Evolutionary conservation across 2,797 vertebrate species (phyloP), one percentile per base, ranked within the genome.

Genomic region (Petrocephalus schoutedeni): DNA sequence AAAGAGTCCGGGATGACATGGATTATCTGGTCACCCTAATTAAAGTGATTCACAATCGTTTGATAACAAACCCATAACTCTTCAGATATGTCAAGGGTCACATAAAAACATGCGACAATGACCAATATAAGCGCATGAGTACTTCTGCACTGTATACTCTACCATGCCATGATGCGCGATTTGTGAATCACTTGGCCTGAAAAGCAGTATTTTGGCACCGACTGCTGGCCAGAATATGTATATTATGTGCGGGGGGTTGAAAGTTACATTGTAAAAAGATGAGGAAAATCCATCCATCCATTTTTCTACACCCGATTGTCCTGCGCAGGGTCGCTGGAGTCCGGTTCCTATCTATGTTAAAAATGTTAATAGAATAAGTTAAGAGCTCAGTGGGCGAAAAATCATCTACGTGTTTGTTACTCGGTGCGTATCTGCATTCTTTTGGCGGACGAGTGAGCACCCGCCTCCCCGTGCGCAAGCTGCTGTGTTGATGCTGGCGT

Each of bases 181-280:
- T 7, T 77, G 36, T 74, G 71, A 74, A 74, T 19, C 32, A 14
- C 36, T 9, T 8, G 36, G 49, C 21, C 19, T 53, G 21, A 83
- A 83, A 83, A 83, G n/a, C 45, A 53, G 49, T 49, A 8, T 83
- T 83, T 53, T 83, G 80, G 49, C 80, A 53, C 80, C 80, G 51
- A 51, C 80, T 83, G 21, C 80, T 83, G 80, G 80, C 49, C 45
- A 84, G n/a, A 12, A 84, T 51, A 49, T 41, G 19, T 49, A n/a
- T 41, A 41, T 41, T 41, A n/a, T 80, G n/a, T 80, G 6, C n/a
- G 36, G 45, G 64, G 32, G 64, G 32, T 36, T 41, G 2, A 41
- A 41, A 41, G 36, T 0, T 28, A 71, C 32, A 12, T 71, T n/a
- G 19, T 45, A 49, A 80, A 80, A 77, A 2, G 36, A 49, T 21